Base-by-base conservation (phyloP, 2,888 invertebrate genomes). In the Amblyjoppa fuscipennis region DNA sequence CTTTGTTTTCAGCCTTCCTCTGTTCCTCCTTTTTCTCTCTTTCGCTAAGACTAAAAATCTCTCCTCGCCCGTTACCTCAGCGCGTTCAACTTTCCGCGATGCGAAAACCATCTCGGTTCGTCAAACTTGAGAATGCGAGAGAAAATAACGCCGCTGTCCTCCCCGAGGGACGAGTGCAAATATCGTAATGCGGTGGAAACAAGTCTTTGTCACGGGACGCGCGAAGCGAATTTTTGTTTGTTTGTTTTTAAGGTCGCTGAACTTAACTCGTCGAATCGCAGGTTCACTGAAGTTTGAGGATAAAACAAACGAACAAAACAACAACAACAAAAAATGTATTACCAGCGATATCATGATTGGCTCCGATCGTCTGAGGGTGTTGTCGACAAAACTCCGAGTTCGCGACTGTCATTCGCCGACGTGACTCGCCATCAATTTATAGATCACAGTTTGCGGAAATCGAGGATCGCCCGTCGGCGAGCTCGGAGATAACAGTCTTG, bases 271-370 rank as follows among this genome's bases (percentile, higher is more conserved):
- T 68, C 13, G n/a, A 41, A 16, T 31, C 59, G 51, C 66, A 7
- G 38, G 53, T 28, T 6, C 28, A 64, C 69, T 41, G 13, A 6
- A 7, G 25, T 5, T 28, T 28, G n/a, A 38, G 61, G 28, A 38
- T 75, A n/a, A n/a, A 7, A 51, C 25, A 56, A 20, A 45, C 31
- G 11, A 13, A 20, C 20, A 20, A 20, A 20, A 20, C 20, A 20
- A 20, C 0, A 20, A 20, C 0, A 20, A 20, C 0, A 20, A 9
- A 6, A 41, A 31, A 64, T 45, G 61, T 20, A 38, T 79, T 82
- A 85, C 85, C 75, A 79, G 38, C 6, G 51, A 68, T 68, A 79
- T 71, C 85, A 85, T 82, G 34, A 56, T 31, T 20, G 51, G 38
- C n/a, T 51, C 1, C 28, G 41, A 31, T 41, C 9, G 7, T 66